These are phyloP conservation scores for Onychomys torridus DNA, from an alignment of 2,797 vertebrate species.

Conservation along the genomic window DNA sequence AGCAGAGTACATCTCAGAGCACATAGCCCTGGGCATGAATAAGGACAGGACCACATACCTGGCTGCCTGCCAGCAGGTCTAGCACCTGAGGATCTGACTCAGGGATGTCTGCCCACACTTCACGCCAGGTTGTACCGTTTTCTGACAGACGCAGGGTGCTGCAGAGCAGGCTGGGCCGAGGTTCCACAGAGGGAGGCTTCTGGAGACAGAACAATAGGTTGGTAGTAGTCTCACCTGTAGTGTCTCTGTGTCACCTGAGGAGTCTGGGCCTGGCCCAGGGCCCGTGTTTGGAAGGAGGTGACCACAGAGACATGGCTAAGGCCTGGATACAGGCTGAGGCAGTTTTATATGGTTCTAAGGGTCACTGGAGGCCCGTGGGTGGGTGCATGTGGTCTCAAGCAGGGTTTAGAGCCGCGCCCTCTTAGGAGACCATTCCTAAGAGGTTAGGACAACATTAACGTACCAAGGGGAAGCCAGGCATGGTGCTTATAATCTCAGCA, in stretches of 20 bases:
- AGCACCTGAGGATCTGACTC: conserved; percentile 92
- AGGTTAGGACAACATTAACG: neutral
- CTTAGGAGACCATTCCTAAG: neutral
- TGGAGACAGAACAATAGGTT: conserved; percentile 72
- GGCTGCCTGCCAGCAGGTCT: conserved; percentile 90
- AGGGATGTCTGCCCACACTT: conserved; percentile 92
- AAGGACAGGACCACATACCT: conserved; percentile 86
- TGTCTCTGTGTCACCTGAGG: neutral
- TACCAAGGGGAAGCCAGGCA: neutral
- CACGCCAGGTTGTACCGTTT: conserved; percentile 92
- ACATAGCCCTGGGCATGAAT: conserved; percentile 74
- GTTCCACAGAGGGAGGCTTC: conserved; percentile 89
- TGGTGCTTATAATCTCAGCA: neutral
- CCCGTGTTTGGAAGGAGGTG: neutral
- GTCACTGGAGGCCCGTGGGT: neutral
- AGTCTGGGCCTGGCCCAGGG: neutral
- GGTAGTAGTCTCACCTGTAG: neutral
- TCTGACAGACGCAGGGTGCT: conserved; percentile 92
- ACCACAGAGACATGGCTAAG: neutral
- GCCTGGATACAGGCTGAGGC: neutral
- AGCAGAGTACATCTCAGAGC: accelerated
- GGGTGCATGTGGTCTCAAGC: neutral
- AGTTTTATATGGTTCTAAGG: neutral
- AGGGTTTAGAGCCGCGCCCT: neutral
- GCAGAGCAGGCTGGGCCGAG: conserved; percentile 90